Base-by-base conservation (phyloP, 2,113 vertebrate genomes). In the Seriola rivoliana region DNA sequence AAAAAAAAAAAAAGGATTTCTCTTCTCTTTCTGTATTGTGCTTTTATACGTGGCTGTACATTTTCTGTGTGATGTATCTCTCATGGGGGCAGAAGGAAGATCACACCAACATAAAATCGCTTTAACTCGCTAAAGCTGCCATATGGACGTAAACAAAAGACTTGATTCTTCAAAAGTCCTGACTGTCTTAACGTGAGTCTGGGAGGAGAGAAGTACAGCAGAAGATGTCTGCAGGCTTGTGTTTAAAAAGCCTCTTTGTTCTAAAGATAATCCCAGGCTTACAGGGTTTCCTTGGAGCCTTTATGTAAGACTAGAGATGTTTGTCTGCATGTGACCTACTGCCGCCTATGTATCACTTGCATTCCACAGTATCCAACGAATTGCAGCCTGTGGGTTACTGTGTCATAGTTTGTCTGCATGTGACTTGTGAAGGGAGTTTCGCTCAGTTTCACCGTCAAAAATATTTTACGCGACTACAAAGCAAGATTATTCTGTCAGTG, bases 181-280 rank as follows among this genome's bases (percentile, higher is more conserved):
- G 32, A 40, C 34, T 25, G 8, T 67, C 4, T 40, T 29, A 3
- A 42, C 21, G n/a, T 73, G 42, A 4, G 38, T 6, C 6, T 46
- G 3, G 44, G 13, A 65, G 32, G 4, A 42, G 62, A 62, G 13
- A 6, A 52, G n/a, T 29, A 4, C 17, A 55, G 76, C 25, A 57
- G 71, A 66, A 63, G 83, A 66, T 57, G 48, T 42, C 64, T 32
- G 25, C 7, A 69, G 67, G 80, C 48, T 40, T 17, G 54, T 42
- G 50, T 78, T 68, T 63, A 86, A 82, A 92, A 92, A 90, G 88
- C 88, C 81, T 88, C 84, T 86, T 91, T 92, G 78, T 92, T 76
- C 70, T 62, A 13, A 17, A 70, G 76, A 74, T 94, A 90, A 95
- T 94, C 94, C 91, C 75, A 74, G 81, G 78, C 80, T 93, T 92